These are phyloP conservation scores for Eupithecia exiguata DNA, from an alignment of 2,888 invertebrate species.

Conservation along the genomic window DNA sequence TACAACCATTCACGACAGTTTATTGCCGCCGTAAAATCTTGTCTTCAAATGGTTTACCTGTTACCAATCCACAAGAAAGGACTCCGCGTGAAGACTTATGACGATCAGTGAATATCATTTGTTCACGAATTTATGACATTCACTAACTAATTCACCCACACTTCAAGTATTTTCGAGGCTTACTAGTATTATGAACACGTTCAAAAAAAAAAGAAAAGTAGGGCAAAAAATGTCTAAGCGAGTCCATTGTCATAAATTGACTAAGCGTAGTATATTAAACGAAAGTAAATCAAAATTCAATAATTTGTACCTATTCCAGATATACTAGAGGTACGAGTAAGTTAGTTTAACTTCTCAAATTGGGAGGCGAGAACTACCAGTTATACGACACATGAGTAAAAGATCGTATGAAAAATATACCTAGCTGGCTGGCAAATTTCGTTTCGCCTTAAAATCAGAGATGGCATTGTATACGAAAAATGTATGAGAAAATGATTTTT, in stretches of 20 bases:
- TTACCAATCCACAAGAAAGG: background rate
- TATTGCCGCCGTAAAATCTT: slow-evolving; percentile 40
- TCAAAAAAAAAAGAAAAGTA: background rate
- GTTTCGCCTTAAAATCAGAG: no score
- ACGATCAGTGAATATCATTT: no score
- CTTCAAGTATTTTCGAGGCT: background rate
- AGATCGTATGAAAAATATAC: background rate
- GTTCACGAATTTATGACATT: background rate
- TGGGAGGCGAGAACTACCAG: background rate
- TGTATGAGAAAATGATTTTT: no score
- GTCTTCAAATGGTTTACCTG: slow-evolving; percentile 44
- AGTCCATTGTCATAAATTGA: background rate
- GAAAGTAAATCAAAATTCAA: background rate
- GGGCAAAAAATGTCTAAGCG: no score
- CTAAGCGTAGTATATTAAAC: background rate
- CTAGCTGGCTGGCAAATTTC: no score
- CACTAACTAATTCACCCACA: background rate
- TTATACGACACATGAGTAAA: no score
- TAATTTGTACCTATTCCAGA: background rate
- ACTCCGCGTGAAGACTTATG: background rate
- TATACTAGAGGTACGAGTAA: no score
- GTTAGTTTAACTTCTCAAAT: background rate
- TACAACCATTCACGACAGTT: slow-evolving; percentile 42
- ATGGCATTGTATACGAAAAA: no score
- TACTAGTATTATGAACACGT: no score